Conservation (phyloP, 2,113 vertebrate species). For the Trogon melanurus region DNA sequence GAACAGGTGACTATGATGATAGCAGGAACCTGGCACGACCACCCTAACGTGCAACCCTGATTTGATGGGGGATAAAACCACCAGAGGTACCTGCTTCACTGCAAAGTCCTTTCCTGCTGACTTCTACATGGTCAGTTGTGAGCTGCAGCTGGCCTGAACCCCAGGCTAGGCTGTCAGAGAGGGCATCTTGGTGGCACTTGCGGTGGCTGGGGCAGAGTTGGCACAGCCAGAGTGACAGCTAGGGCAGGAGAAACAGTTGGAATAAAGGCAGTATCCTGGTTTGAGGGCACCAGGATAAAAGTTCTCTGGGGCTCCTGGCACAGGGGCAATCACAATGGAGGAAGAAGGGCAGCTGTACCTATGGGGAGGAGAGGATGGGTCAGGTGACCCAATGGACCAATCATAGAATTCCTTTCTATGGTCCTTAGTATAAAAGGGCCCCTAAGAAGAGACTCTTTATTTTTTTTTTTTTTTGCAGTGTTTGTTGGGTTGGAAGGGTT, state of each 20-base stretch:
- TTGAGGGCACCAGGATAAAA: no score
- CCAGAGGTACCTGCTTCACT: rapidly evolving
- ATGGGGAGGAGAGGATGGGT: no score
- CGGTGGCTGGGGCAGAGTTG: neutral
- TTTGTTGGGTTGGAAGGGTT: no score
- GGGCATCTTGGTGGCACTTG: neutral
- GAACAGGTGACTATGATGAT: rapidly evolving
- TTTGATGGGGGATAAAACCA: neutral
- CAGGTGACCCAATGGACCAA: no score
- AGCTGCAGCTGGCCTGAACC: neutral
- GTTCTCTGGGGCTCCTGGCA: no score
- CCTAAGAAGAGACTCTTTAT: no score
- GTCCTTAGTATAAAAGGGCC: no score
- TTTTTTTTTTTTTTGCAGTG: no score
- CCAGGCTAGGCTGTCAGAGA: no score
- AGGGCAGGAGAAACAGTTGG: neutral
- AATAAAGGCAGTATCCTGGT: neutral
- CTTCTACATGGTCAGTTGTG: rapidly evolving
- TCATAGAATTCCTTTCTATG: no score
- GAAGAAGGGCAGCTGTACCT: no score
- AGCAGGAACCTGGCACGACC: neutral
- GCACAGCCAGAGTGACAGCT: rapidly evolving
- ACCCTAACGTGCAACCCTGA: rapidly evolving
- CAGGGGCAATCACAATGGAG: no score
- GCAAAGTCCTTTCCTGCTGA: neutral